Percentiles rank a stretch among this genome's conserved stretches.
These are phyloP conservation scores for Drosophila pectinifera DNA, from an alignment of 1,140 invertebrate genomes.

Conservation along the genomic window DNA sequence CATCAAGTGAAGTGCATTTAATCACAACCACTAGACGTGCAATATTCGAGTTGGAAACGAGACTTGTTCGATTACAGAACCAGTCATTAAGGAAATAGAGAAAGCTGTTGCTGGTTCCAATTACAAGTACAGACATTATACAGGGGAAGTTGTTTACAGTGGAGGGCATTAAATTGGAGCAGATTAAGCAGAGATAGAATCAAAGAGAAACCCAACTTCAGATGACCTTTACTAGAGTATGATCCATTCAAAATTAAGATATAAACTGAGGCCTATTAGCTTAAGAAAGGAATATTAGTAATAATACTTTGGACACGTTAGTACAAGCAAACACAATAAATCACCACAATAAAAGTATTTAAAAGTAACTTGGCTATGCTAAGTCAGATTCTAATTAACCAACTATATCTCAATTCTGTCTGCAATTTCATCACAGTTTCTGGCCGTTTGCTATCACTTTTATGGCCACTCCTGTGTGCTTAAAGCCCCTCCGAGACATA, in stretches of 20 bases:
- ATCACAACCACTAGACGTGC: no score
- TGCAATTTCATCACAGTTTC: slow-evolving; percentile 36
- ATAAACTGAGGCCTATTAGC: no score
- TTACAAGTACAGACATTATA: slow-evolving; percentile 4
- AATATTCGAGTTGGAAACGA: not conserved
- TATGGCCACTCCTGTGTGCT: slow-evolving; percentile 28
- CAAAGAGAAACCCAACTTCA: not conserved
- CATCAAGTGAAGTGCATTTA: not conserved
- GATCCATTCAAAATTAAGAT: not conserved
- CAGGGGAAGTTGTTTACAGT: slow-evolving; percentile 5
- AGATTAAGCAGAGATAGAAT: not conserved
- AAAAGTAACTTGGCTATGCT: no score
- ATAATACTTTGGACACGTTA: no score
- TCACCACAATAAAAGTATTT: not conserved
- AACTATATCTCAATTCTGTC: slow-evolving; percentile 16
- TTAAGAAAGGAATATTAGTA: no score
- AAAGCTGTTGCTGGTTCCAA: slow-evolving; percentile 19
- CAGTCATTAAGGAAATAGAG: slow-evolving; percentile 23
- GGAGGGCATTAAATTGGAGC: not conserved
- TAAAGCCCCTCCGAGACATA: not conserved
- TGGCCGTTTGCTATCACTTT: slow-evolving; percentile 15
- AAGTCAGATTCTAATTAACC: not conserved
- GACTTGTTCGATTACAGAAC: slow-evolving; percentile 20
- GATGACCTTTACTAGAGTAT: not conserved
- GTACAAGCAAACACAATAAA: not conserved